A percentile compares a stretch with the other conserved stretches of the same genome.
These are phyloP conservation scores for Xenopus tropicalis DNA, from an alignment of 2,113 vertebrate genomes.

Conservation along the genomic window UCB_Xtro_10.0 CM004448.2:52692501-52693000, in stretches of 20 bases:
- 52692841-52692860: background rate
- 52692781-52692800: background rate
- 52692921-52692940: too few species aligned
- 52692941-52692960: too few species aligned
- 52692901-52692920: too few species aligned
- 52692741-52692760: conserved; percentile 14
- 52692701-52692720: conserved; percentile 29
- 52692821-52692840: background rate
- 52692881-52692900: background rate
- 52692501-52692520: background rate
- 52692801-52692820: background rate
- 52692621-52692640: conserved; percentile 33
- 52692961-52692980: too few species aligned
- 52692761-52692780: conserved; percentile 23
- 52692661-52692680: conserved; percentile 24
- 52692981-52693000: too few species aligned
- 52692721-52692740: conserved; percentile 25
- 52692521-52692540: background rate
- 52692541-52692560: conserved; percentile 14
- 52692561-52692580: conserved; percentile 21
- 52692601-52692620: conserved; percentile 53
- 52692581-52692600: conserved; percentile 46
- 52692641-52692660: conserved; percentile 37
- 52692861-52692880: background rate
- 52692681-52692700: conserved; percentile 5